Evolutionary conservation across 37 sponge, comb jelly and placozoan genomes (phyloP), one percentile per base, ranked within the genome.

Genomic region (Cliona cf. orientalis): DNA sequence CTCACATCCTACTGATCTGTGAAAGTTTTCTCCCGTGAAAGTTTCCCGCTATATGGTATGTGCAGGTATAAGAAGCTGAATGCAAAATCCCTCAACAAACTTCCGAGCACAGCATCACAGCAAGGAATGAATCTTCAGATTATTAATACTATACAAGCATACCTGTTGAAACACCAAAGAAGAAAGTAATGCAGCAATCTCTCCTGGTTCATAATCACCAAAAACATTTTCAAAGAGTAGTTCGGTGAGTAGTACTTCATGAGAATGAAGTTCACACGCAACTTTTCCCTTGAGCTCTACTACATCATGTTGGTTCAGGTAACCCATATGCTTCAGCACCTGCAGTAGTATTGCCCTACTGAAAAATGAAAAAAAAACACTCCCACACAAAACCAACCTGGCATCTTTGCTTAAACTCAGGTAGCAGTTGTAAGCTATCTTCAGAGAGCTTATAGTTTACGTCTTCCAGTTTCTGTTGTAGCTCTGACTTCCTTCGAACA

Each of bases 131-230:
- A 49, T 49, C 14, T 11, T 17, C 17, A 19, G 6, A 73, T 19
- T 25, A 29, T 33, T n/a, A n/a, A n/a, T n/a, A n/a, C n/a, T 34
- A 1, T 26, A 2, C 2, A n/a, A n/a, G n/a, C 46, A 31, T 76
- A 90, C 94, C 95, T 97, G 95, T 36, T 95, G 93, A 71, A 97
- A 95, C 11, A 99, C 95, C 44, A 99, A 39, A 67, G 91, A 92
- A 0, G 99, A 96, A 37, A 99, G 81, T 1, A 99, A 73, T 9
- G 99, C 99, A 38, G 86, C 96, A 32, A 90, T 94, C 61, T 96
- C 97, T 31, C 86, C 81, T 12, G 92, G 82, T 19, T 81, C 77
- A 40, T 78, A 81, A 11, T 87, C 82, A 21, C 58, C 42, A 37
- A 99, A 79, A 38, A 90, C 53, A 68, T 96, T 99, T 23, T 91